phyloP scores from a whole-genome alignment of 2,888 invertebrate species.

The Smittia sp. region DNA sequence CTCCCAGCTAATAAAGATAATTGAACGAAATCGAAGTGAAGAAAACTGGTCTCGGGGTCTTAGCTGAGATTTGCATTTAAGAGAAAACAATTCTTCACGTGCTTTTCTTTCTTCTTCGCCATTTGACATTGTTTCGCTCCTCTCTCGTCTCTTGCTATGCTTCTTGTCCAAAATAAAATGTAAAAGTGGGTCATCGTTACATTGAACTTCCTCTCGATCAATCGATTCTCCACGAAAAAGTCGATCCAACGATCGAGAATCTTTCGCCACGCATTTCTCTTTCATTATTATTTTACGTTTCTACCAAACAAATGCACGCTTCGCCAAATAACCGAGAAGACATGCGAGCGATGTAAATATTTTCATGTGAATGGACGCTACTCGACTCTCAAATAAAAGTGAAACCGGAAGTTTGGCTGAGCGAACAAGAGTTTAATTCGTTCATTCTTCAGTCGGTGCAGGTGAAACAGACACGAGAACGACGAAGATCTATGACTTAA shows the following conservation, averaged over 20 bases:
- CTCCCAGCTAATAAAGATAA: constrained; percentile 34
- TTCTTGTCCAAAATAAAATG: constrained; percentile 27
- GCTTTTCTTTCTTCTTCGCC: constrained; percentile 19
- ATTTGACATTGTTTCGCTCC: constrained; percentile 23
- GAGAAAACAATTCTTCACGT: constrained; percentile 19
- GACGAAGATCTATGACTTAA: not conserved
- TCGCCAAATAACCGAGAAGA: not conserved
- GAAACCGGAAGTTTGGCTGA: constrained; percentile 40
- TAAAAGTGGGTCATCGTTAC: constrained; percentile 37
- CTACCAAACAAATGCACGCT: not conserved
- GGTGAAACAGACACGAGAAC: too few relatives aligned
- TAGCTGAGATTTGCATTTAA: constrained; percentile 23
- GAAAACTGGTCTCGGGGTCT: constrained; percentile 30
- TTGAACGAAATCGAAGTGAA: constrained; percentile 40
- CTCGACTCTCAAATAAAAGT: constrained; percentile 36
- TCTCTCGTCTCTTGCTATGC: not conserved
- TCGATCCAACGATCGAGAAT: not conserved
- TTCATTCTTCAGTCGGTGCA: not conserved
- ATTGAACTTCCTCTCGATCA: constrained; percentile 21
- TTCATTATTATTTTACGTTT: constrained; percentile 12
- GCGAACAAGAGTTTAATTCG: constrained; percentile 17
- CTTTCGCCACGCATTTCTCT: not conserved
- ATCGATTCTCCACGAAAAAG: not conserved
- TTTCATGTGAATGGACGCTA: constrained; percentile 12
- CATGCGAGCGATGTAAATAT: not conserved